A percentile compares a stretch with the other conserved stretches of the same genome.
These are phyloP conservation scores for Daktulosphaira vitifoliae DNA, from an alignment of 1,140 invertebrate species.

Conservation along the genomic window DNA sequence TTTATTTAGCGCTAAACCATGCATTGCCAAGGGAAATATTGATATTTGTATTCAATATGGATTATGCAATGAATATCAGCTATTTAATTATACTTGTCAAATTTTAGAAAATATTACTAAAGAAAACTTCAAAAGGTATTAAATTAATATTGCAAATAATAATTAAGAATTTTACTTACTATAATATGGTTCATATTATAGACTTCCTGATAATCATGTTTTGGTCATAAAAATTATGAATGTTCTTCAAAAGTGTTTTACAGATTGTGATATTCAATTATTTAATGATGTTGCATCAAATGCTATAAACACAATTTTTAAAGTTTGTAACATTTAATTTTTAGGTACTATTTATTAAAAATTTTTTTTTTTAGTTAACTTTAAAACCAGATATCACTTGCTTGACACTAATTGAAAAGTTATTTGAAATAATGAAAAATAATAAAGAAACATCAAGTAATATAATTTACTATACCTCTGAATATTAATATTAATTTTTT, in stretches of 20 bases:
- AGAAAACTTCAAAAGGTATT: constrained; percentile 35
- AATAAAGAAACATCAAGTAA: background rate
- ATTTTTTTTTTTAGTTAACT: constrained; percentile 12
- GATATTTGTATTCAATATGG: constrained; percentile 51
- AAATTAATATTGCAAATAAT: too few relatives aligned
- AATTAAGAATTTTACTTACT: too few relatives aligned
- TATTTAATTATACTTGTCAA: constrained; percentile 53
- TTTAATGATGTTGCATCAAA: constrained; percentile 53
- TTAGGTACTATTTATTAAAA: background rate
- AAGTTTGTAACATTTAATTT: constrained; percentile 41
- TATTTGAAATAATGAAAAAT: background rate
- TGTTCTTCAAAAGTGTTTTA: constrained; percentile 48
- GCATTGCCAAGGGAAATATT: constrained; percentile 52
- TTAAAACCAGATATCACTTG: constrained; percentile 2
- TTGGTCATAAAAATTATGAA: constrained; percentile 48
- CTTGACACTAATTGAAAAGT: background rate
- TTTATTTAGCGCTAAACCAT: constrained; percentile 11
- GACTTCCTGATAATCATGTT: constrained; percentile 48
- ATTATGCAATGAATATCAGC: constrained; percentile 47
- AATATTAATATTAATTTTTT: too few relatives aligned
- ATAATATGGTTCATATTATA: constrained; percentile 34
- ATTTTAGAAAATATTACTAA: constrained; percentile 49
- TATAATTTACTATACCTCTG: too few relatives aligned
- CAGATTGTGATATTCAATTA: constrained; percentile 43
- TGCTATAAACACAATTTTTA: constrained; percentile 55